Evolutionary conservation across 2,888 invertebrate genomes (phyloP).

Genomic region (Caenorhabditis drosophilae): DNA sequence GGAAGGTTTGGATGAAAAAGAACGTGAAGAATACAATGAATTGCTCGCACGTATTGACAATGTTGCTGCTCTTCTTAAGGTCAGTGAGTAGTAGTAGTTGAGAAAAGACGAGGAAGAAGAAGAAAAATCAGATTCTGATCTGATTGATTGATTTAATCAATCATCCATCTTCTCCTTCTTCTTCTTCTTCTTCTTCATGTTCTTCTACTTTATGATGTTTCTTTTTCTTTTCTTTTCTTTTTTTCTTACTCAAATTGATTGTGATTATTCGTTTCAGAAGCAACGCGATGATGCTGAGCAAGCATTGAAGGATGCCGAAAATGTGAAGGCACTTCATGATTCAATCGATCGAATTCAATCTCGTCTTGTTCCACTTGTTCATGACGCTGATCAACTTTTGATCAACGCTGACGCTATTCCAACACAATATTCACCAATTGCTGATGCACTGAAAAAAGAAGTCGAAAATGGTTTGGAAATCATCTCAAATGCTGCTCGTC

Average conservation of each 20-base stretch:
- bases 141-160: too few species aligned
- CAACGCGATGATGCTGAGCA: slow-evolving; percentile 39
- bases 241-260: too few species aligned
- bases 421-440: slow-evolving; percentile 32
- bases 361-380: slow-evolving; percentile 35
- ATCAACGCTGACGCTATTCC: slow-evolving; percentile 44
- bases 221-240: too few species aligned
- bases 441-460: slow-evolving; percentile 33
- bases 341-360: slow-evolving; percentile 26
- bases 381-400: slow-evolving; percentile 32
- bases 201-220: too few species aligned
- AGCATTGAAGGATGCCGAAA: slow-evolving; percentile 32
- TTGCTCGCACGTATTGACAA: slow-evolving; percentile 39
- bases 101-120: background rate
- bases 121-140: background rate
- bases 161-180: too few species aligned
- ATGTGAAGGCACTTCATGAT: slow-evolving; percentile 39
- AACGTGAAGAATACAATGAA: slow-evolving; percentile 34
- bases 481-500: slow-evolving; percentile 2
- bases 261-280: too few species aligned
- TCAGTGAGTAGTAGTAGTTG: slow-evolving; percentile 1
- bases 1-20: slow-evolving; percentile 35
- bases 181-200: too few species aligned
- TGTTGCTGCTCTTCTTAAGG: slow-evolving; percentile 39
- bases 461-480: slow-evolving; percentile 10